Evolutionary conservation across 2,888 invertebrate species (phyloP).

Genomic region (Cryptocephalus moraei): DNA sequence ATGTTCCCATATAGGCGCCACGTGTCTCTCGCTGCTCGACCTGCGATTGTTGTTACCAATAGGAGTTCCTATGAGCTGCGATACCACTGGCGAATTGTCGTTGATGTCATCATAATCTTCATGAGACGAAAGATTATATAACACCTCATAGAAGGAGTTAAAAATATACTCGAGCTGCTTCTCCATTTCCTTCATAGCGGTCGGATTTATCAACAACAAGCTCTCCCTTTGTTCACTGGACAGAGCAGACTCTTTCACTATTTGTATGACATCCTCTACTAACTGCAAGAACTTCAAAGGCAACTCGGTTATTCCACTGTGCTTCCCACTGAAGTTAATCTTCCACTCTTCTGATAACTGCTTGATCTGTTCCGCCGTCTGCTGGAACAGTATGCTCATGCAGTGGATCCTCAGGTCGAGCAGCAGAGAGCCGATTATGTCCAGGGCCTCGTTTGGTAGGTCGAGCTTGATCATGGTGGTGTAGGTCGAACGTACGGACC

Average conservation of each 20-base stretch:
- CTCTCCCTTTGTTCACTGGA: constrained; percentile 59
- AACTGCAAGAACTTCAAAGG: constrained; percentile 64
- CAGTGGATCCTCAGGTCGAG: constrained; percentile 82
- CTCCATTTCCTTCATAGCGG: constrained; percentile 41
- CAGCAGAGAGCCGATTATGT: constrained; percentile 73
- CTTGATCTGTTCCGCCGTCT: constrained; percentile 69
- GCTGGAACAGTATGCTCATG: constrained; percentile 73
- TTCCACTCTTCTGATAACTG: constrained; percentile 77
- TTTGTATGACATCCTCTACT: constrained; percentile 61
- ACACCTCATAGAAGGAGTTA: constrained; percentile 51
- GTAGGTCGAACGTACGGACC: constrained; percentile 62
- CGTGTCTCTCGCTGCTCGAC: constrained; percentile 16
- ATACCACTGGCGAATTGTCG: constrained; percentile 44
- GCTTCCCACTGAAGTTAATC: constrained; percentile 71
- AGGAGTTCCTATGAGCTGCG: constrained; percentile 55
- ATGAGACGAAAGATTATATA: constrained; percentile 63
- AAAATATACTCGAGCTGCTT: constrained; percentile 51
- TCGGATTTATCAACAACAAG: constrained; percentile 44
- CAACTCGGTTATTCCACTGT: constrained; percentile 44
- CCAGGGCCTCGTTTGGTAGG: constrained; percentile 77
- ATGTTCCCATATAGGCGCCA: constrained; percentile 59
- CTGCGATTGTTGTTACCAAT: constrained; percentile 29
- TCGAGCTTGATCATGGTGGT: constrained; percentile 73
- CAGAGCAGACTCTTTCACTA: constrained; percentile 59
- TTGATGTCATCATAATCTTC: constrained; percentile 54